phyloP scores from a whole-genome alignment of 2,888 invertebrate genomes.

The Plagodis dolabraria region DNA sequence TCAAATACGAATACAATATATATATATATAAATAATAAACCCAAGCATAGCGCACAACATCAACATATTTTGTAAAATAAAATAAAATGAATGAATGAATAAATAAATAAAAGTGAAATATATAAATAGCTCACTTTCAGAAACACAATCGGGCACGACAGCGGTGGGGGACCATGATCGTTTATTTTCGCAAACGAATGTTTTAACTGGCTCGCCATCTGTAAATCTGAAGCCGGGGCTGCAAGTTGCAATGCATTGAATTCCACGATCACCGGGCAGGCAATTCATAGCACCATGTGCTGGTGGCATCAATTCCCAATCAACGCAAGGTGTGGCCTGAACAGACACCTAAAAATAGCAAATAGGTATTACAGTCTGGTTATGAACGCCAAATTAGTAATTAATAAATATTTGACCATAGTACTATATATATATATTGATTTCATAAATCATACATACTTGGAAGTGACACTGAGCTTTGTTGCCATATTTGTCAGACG shows the following conservation, averaged over 20 bases:
- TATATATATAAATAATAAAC: no score
- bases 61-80: not conserved
- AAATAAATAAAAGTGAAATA: no score
- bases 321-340: slow-evolving; percentile 96
- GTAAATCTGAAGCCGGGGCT: slow-evolving; percentile 95
- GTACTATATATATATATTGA: not conserved
- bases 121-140: slow-evolving; percentile 88
- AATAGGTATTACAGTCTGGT: no score
- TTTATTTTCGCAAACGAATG: slow-evolving; percentile 92
- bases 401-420: not conserved
- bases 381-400: not conserved
- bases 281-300: slow-evolving; percentile 95
- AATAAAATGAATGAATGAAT: no score
- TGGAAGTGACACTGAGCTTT: slow-evolving; percentile 96
- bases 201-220: slow-evolving; percentile 94
- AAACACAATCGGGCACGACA: slow-evolving; percentile 97
- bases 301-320: slow-evolving; percentile 96
- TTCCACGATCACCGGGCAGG: slow-evolving; percentile 91
- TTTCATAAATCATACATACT: slow-evolving; percentile 67
- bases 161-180: slow-evolving; percentile 94
- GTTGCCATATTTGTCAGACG: slow-evolving; percentile 94
- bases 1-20: slow-evolving; percentile 5
- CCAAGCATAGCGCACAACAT: not conserved
- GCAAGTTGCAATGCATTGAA: slow-evolving; percentile 95
- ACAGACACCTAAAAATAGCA: slow-evolving; percentile 88